Conservation (phyloP, 64 coral and sea anemone species). For the Orbicella faveolata region DNA sequence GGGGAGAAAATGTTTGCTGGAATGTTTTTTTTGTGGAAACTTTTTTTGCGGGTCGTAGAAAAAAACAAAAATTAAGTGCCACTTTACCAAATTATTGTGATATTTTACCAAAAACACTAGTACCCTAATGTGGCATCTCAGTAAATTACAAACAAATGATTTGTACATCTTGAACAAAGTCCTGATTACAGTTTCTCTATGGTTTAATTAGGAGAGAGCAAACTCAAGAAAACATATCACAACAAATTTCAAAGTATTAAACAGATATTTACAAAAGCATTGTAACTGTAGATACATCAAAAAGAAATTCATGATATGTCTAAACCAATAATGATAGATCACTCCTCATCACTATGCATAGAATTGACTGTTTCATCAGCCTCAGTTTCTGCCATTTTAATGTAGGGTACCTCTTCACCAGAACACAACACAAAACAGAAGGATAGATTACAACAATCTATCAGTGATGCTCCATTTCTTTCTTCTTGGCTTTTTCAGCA, state of each 20-base stretch:
- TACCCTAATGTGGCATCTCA: too few species aligned
- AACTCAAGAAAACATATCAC: neutral
- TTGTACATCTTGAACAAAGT: neutral
- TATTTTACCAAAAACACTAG: too few species aligned
- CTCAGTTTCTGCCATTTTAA: constrained; percentile 1
- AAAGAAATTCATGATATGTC: neutral
- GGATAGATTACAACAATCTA: neutral
- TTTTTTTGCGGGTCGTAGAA: too few species aligned
- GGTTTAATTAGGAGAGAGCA: neutral
- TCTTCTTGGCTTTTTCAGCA: constrained; percentile 18
- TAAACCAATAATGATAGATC: neutral
- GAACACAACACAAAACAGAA: neutral
- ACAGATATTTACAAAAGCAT: constrained; percentile 14
- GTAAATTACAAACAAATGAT: too few species aligned
- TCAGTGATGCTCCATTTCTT: constrained; percentile 5
- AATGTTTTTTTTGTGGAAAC: too few species aligned
- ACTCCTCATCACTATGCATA: neutral
- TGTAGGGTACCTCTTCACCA: neutral
- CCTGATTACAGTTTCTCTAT: neutral
- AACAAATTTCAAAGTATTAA: neutral
- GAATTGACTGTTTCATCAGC: neutral
- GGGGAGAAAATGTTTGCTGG: too few species aligned
- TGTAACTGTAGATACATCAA: neutral
- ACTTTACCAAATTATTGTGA: too few species aligned
- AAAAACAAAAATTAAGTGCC: too few species aligned